phyloP scores from a whole-genome alignment of 2,888 invertebrate genomes.

The Bellardia bayeri region DNA sequence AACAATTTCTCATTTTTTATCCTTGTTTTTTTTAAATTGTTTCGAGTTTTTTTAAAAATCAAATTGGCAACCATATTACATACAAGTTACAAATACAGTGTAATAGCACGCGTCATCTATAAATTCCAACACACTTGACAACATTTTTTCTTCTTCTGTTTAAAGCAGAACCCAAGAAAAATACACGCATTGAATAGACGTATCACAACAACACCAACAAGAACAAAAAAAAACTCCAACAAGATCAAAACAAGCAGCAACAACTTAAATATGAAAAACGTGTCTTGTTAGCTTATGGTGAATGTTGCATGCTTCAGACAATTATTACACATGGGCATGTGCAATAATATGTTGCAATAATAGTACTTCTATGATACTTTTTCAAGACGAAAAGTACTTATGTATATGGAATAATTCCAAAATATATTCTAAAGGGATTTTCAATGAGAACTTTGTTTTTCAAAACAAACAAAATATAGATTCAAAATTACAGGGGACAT shows the following conservation, averaged over 20 bases:
- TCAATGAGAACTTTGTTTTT: too few species aligned
- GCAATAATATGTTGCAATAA: neutral
- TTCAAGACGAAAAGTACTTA: too few species aligned
- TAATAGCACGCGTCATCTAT: constrained; percentile 66
- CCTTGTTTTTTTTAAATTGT: too few species aligned
- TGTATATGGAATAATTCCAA: too few species aligned
- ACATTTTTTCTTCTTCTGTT: constrained; percentile 24
- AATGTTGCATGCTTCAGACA: constrained; percentile 30
- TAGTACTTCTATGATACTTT: too few species aligned
- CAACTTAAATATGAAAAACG: constrained; percentile 43
- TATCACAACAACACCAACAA: neutral
- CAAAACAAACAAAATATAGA: too few species aligned
- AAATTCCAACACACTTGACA: constrained; percentile 72
- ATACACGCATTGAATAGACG: neutral
- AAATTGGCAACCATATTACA: too few species aligned
- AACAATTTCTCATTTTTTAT: too few species aligned
- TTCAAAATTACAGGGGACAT: too few species aligned
- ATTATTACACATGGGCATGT: neutral
- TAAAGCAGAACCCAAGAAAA: constrained; percentile 15
- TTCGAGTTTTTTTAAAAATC: too few species aligned
- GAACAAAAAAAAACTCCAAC: neutral
- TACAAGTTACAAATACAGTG: constrained; percentile 1
- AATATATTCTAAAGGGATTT: too few species aligned
- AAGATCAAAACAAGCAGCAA: neutral
- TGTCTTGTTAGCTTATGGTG: constrained; percentile 39